A percentile compares a stretch with the other conserved stretches of the same genome.
Evolutionary conservation across 2,797 vertebrate species (phyloP).

Genomic region (Dromococcyx pavoninus): DNA sequence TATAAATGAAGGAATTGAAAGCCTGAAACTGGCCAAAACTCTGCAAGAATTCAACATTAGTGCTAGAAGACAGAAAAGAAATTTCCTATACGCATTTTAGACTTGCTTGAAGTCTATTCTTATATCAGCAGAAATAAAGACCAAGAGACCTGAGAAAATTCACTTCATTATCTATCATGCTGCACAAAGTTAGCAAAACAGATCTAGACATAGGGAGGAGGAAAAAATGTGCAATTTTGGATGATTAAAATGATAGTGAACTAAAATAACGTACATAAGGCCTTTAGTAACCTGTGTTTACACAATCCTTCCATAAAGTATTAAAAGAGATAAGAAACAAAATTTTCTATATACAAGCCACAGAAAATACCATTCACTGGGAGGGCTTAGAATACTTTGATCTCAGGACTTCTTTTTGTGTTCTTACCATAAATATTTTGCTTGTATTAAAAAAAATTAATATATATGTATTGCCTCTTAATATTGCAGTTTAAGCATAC

Average conservation of each 20-base stretch:
- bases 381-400: neutral
- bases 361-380: neutral
- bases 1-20: neutral
- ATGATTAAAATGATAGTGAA: neutral
- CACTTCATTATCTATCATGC: neutral
- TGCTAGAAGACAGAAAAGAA: neutral
- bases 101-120: neutral
- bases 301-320: no score
- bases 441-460: neutral
- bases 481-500: neutral
- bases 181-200: neutral
- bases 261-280: neutral
- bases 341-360: neutral
- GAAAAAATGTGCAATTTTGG: neutral
- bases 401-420: neutral
- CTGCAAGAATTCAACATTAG: neutral
- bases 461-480: neutral
- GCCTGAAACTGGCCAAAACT: neutral
- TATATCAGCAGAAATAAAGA: neutral
- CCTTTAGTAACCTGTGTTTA: neutral
- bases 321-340: neutral
- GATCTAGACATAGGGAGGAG: neutral
- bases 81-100: neutral
- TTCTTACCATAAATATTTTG: neutral
- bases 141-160: neutral